phyloP scores from a whole-genome alignment of 1,140 invertebrate species.

The Chionoecetes opilio region DNA sequence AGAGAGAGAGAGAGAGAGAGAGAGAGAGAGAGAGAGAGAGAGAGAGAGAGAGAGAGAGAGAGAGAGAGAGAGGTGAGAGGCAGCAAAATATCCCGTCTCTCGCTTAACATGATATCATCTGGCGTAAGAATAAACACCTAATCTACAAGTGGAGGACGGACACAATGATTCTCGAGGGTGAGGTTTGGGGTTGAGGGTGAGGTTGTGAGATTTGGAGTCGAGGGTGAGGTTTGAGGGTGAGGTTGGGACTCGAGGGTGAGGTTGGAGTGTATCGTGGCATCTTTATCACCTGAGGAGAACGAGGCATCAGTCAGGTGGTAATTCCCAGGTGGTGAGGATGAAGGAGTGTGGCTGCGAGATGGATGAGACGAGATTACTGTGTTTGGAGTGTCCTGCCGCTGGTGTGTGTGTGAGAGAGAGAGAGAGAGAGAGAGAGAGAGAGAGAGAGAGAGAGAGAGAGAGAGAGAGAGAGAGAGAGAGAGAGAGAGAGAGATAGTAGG shows the following conservation, averaged over 20 bases:
- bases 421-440: constrained; percentile 32
- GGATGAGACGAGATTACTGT: background rate
- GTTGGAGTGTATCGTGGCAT: background rate
- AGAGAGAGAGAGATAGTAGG: too few relatives aligned
- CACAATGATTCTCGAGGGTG: background rate
- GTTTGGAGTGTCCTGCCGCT: background rate
- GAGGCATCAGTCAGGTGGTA: background rate
- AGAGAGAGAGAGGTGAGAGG: background rate
- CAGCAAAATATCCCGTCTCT: background rate
- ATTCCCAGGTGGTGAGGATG: background rate
- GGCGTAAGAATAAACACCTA: background rate
- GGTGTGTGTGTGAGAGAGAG: constrained; percentile 20
- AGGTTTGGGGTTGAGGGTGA: background rate
- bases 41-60: background rate
- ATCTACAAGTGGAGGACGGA: background rate
- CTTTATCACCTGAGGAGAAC: background rate
- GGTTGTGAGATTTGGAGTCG: too few relatives aligned
- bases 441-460: background rate
- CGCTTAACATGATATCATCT: background rate
- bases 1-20: background rate
- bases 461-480: too few relatives aligned
- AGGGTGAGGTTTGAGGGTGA: background rate
- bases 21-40: background rate
- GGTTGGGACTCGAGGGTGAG: background rate
- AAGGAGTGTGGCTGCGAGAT: background rate